A percentile compares a stretch with the other conserved stretches of the same genome.
These are phyloP conservation scores for Eidolon helvum DNA, from an alignment of 2,113 vertebrate species.

Conservation along the genomic window DNA sequence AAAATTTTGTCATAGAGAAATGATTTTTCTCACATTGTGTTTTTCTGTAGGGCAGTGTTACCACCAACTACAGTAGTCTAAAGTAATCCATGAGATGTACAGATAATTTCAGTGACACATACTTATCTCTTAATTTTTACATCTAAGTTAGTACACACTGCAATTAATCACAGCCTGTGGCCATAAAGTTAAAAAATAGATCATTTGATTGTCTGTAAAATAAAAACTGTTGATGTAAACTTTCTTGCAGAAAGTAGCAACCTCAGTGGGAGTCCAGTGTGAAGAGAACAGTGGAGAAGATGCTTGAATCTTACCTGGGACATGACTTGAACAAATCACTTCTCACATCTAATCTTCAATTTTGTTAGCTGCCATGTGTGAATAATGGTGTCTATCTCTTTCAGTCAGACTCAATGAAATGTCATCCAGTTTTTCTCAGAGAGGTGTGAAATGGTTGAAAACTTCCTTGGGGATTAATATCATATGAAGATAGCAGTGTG, in stretches of 20 bases:
- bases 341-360: background rate
- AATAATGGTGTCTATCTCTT: conserved; percentile 7
- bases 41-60: conserved; percentile 6
- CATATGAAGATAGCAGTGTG: background rate
- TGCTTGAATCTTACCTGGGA: background rate
- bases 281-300: background rate
- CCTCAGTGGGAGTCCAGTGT: background rate
- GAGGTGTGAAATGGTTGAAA: background rate
- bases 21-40: background rate
- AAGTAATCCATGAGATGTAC: conserved; percentile 13
- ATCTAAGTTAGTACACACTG: conserved; percentile 43
- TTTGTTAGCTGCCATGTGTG: background rate
- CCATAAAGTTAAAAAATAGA: conserved; percentile 50
- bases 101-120: conserved; percentile 58
- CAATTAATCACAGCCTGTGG: conserved; percentile 64
- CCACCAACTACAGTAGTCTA: background rate
- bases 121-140: conserved; percentile 63
- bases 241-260: conserved; percentile 37
- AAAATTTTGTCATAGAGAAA: background rate
- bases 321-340: background rate
- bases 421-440: background rate
- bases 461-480: background rate
- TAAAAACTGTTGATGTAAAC: conserved; percentile 42
- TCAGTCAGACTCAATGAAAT: background rate
- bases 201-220: conserved; percentile 35